Evolutionary conservation across 2,888 invertebrate species (phyloP).

Genomic region (Antitype chi): DNA sequence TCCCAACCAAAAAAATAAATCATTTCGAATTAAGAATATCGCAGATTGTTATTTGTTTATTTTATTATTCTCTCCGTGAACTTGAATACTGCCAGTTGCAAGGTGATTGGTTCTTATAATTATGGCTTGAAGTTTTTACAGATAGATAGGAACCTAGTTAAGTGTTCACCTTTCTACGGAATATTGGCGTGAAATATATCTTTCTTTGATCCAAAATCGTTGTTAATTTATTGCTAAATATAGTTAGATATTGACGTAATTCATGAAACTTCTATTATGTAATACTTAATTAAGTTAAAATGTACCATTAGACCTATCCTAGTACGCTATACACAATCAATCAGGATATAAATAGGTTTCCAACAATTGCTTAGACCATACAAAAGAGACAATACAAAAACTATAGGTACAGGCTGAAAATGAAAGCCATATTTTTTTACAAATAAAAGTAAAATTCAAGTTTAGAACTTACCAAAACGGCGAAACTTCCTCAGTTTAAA

Average conservation of each 20-base stretch:
- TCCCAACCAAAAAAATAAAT: too few species aligned
- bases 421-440: too few species aligned
- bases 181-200: not conserved
- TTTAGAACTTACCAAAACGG: constrained; percentile 68
- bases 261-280: not conserved
- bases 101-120: constrained; percentile 35
- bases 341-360: constrained; percentile 28
- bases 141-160: not conserved
- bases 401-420: not conserved
- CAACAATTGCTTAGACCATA: constrained; percentile 28
- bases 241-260: not conserved
- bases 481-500: constrained; percentile 76
- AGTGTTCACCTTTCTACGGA: not conserved
- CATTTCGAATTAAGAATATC: constrained; percentile 9
- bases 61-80: constrained; percentile 28
- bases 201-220: not conserved
- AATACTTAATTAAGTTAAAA: constrained; percentile 46
- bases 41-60: not conserved
- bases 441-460: constrained; percentile 11
- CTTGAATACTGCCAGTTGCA: constrained; percentile 26
- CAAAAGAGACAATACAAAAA: constrained; percentile 27
- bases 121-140: constrained; percentile 23
- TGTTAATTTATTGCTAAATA: not conserved
- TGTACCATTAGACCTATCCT: not conserved
- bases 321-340: constrained; percentile 21